Conservation (phyloP, 2,113 vertebrate species). For the Grallaria varia region DNA sequence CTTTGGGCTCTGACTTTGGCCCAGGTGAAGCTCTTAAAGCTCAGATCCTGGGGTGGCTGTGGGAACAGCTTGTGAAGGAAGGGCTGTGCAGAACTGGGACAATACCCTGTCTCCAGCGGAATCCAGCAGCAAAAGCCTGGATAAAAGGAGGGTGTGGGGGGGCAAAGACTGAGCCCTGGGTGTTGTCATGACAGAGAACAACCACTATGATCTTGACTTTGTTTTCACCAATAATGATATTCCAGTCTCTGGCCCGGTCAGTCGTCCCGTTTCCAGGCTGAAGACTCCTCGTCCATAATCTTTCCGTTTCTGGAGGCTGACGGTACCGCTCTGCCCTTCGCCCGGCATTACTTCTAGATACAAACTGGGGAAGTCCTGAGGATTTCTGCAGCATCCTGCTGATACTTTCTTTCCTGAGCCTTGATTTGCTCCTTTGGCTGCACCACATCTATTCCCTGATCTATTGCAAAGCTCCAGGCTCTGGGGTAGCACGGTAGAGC, state of each 20-base stretch:
- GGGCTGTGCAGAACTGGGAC: not conserved
- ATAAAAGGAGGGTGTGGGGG: not conserved
- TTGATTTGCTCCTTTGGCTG: not conserved
- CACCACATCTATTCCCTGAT: not conserved
- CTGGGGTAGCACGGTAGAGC: not conserved
- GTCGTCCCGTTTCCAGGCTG: not conserved
- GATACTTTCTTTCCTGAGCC: not conserved
- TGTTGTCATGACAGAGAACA: not conserved
- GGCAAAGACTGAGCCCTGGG: not conserved
- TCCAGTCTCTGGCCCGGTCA: not conserved
- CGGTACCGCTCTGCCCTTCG: not conserved
- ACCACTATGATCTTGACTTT: not conserved
- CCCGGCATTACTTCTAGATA: not conserved
- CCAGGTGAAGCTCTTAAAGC: not conserved
- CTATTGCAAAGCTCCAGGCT: not conserved
- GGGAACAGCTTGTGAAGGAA: not conserved
- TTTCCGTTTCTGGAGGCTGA: slow-evolving; percentile 10
- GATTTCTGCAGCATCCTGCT: not conserved
- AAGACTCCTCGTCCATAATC: not conserved
- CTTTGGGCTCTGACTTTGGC: not conserved
- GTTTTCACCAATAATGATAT: not conserved
- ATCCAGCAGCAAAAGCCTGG: not conserved
- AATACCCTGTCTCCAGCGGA: not conserved
- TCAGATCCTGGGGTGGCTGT: fast-evolving
- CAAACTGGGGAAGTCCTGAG: not conserved